Base-by-base conservation (phyloP, 1,140 invertebrate genomes). In the Drosophila ananassae region DNA sequence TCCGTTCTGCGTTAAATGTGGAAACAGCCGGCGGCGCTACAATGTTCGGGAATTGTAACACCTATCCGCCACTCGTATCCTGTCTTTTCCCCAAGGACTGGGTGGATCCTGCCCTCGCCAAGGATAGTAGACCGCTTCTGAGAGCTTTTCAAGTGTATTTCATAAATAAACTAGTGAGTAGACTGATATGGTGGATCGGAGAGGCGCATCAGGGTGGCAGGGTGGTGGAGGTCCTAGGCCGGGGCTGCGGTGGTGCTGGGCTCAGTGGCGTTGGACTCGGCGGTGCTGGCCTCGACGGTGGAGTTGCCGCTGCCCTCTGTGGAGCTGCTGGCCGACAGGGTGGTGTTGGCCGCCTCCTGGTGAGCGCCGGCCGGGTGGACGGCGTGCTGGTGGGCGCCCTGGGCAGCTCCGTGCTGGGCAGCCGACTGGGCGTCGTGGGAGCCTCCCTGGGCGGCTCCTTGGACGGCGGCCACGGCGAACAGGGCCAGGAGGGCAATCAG, bases 31-130 rank as follows among this genome's bases (percentile, higher is more conserved):
- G 22, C 51, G 48, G 76, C 80, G 51, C 68, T 66, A 82, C 66
- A 82, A 77, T 21, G 63, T 58, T 58, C 37, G 10, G 25, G 24
- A 57, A 39, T 62, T 68, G 55, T 76, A 85, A 82, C 75, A 87
- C 82, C 83, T 87, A 82, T 68, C 10, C 12, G 12, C 34, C 44
- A 32, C 47, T 10, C n/a, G 17, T 67, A 41, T 25, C 21, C 28
- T 21, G 12, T 64, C 22, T 21, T 25, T 22, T 17, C 10, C 1
- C 3, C 10, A 3, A 4, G 10, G 12, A 37, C 17, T n/a, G 34
- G 34, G 34, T n/a, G 10, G 12, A 37, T 32, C 3, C 2, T 10
- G 17, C 17, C 17, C 17, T 32, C 32, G 0, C 0, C 2, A 12
- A 37, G 8, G 17, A 30, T 22, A 7, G 21, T 17, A 13, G 34